phyloP scores from a whole-genome alignment of 2,797 vertebrate genomes.

The Sebastes cheni region DNA sequence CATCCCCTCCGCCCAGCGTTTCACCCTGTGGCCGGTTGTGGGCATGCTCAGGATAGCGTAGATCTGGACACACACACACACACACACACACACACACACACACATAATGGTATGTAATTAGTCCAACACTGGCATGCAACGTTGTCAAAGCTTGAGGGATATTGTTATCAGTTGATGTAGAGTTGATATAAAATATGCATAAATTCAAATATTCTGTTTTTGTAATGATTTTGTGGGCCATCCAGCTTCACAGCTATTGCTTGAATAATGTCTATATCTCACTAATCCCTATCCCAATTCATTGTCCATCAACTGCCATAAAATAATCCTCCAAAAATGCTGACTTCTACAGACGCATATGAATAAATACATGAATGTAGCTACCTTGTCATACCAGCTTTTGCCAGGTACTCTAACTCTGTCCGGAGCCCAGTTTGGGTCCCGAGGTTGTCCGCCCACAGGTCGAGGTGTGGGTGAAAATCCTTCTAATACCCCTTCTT shows the following conservation, averaged over 20 bases:
- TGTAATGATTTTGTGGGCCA: background rate
- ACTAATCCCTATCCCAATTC: background rate
- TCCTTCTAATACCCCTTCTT: conserved; percentile 76
- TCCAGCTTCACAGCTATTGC: background rate
- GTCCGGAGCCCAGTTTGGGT: conserved; percentile 79
- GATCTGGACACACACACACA: conserved; percentile 82
- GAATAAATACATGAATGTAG: background rate
- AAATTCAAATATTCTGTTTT: background rate
- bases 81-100: background rate
- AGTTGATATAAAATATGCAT: conserved; percentile 15
- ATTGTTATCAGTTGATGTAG: conserved; percentile 6
- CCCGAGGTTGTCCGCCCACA: conserved; percentile 44
- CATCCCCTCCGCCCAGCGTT: conserved; percentile 86
- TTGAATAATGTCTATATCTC: background rate
- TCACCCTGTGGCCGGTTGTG: conserved; percentile 79
- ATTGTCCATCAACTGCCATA: background rate
- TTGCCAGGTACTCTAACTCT: conserved; percentile 77
- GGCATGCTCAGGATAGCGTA: conserved; percentile 89
- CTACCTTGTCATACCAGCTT: conserved; percentile 93
- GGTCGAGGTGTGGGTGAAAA: conserved; percentile 59
- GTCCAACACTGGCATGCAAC: conserved; percentile 20
- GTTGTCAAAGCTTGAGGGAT: conserved; percentile 18
- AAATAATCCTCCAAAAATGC: background rate
- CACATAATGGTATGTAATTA: conserved; percentile 25
- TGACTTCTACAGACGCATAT: background rate